These are phyloP conservation scores for Arizona elegans DNA, from an alignment of 2,113 vertebrate genomes.

Conservation along the genomic window DNA sequence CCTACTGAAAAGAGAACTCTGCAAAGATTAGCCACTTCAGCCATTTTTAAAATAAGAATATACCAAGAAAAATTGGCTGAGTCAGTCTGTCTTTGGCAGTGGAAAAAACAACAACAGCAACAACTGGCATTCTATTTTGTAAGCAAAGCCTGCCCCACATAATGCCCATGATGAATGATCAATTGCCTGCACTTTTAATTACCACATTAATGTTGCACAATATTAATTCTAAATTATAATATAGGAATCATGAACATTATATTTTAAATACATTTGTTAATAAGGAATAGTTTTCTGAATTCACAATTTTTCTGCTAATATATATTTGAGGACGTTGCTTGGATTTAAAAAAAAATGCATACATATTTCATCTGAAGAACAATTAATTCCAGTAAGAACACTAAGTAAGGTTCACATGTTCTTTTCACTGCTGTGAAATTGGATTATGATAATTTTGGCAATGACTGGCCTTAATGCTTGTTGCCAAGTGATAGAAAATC, in stretches of 20 bases:
- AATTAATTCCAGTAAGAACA: neutral
- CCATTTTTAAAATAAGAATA: neutral
- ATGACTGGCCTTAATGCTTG: neutral
- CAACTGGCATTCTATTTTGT: slow-evolving; percentile 52
- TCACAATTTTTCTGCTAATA: neutral
- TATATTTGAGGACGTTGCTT: neutral
- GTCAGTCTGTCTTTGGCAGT: slow-evolving; percentile 21
- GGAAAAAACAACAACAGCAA: slow-evolving; percentile 19
- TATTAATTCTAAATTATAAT: neutral
- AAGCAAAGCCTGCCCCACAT: slow-evolving; percentile 30
- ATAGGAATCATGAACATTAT: neutral
- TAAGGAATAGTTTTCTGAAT: neutral
- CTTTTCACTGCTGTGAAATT: rapidly evolving
- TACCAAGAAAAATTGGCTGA: slow-evolving; percentile 19
- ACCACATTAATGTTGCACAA: neutral
- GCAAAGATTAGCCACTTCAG: neutral
- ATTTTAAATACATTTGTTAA: neutral
- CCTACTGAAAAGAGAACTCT: neutral
- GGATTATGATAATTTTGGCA: neutral
- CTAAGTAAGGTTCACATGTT: neutral
- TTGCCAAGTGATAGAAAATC: slow-evolving; percentile 8
- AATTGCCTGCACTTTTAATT: slow-evolving; percentile 31
- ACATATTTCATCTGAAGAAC: neutral
- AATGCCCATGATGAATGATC: neutral
- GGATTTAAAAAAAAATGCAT: neutral